Conservation (phyloP, 2,888 invertebrate species). For the Xylocampa areola region DNA sequence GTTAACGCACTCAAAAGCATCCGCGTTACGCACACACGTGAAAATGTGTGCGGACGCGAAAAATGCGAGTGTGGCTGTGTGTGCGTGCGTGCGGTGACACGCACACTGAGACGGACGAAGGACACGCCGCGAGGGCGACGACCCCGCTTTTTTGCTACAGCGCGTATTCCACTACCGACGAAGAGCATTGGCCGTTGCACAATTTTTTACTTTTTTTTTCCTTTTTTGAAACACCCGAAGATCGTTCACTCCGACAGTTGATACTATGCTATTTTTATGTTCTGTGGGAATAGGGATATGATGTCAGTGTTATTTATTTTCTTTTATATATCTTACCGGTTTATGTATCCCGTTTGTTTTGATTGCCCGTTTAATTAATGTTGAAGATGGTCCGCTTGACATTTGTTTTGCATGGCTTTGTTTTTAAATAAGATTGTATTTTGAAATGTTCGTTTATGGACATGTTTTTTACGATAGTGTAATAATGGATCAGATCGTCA, state of each 20-base stretch:
- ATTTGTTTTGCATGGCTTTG: slow-evolving; percentile 22
- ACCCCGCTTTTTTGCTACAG: slow-evolving; percentile 87
- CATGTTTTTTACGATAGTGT: slow-evolving; percentile 29
- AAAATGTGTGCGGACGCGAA: slow-evolving; percentile 67
- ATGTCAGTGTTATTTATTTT: slow-evolving; percentile 75
- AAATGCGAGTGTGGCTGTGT: slow-evolving; percentile 66
- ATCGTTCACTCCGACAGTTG: slow-evolving; percentile 78
- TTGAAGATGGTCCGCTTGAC: slow-evolving; percentile 23
- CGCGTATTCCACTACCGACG: slow-evolving; percentile 81
- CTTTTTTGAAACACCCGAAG: slow-evolving; percentile 72
- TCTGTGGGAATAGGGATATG: slow-evolving; percentile 82
- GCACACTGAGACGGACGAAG: slow-evolving; percentile 81
- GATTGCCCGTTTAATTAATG: slow-evolving; percentile 64
- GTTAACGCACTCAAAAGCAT: slow-evolving; percentile 78
- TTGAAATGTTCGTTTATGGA: slow-evolving; percentile 28
- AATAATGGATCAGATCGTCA: slow-evolving; percentile 14
- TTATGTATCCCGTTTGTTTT: slow-evolving; percentile 72
- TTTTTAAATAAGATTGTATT: slow-evolving; percentile 37
- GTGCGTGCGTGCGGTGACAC: slow-evolving; percentile 75
- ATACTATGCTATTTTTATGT: slow-evolving; percentile 71
- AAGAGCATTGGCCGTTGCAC: slow-evolving; percentile 84
- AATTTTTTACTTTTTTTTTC: slow-evolving; percentile 66
- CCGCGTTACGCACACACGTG: slow-evolving; percentile 73
- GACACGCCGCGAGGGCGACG: slow-evolving; percentile 86
- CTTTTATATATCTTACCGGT: slow-evolving; percentile 55